Conservation (phyloP, 2,113 vertebrate species). For the Phalacrocorax brasilianus region DNA sequence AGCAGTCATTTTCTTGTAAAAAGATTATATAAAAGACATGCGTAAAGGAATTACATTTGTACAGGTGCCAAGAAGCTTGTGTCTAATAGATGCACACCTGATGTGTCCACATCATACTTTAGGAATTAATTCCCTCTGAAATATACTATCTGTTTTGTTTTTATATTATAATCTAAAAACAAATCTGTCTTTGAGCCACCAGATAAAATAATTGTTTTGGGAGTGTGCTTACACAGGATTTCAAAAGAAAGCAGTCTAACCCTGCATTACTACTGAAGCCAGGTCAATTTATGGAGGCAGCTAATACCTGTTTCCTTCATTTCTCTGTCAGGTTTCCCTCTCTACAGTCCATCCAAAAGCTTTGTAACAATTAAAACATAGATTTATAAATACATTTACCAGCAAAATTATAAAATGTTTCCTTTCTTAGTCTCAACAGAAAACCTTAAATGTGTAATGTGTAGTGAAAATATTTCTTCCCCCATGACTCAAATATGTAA, state of each 20-base stretch:
- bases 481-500: neutral
- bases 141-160: neutral
- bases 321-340: neutral
- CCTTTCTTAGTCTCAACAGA: neutral
- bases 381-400: neutral
- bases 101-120: neutral
- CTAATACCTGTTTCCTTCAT: neutral
- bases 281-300: neutral
- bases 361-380: neutral
- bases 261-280: neutral
- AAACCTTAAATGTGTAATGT: neutral
- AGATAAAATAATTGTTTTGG: neutral
- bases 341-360: neutral
- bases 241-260: neutral
- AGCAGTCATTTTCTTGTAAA: neutral
- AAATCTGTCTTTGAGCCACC: neutral
- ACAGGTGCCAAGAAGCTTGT: rapidly evolving
- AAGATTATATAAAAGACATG: neutral
- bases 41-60: neutral
- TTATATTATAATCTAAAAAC: neutral
- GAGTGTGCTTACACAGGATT: neutral
- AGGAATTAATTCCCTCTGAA: neutral
- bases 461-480: neutral
- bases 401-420: neutral
- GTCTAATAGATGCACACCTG: neutral